A percentile compares a stretch with the other conserved stretches of the same genome.
phyloP scores from a whole-genome alignment of 2,797 vertebrate genomes.

The Oreonectes daqikongensis region DNA sequence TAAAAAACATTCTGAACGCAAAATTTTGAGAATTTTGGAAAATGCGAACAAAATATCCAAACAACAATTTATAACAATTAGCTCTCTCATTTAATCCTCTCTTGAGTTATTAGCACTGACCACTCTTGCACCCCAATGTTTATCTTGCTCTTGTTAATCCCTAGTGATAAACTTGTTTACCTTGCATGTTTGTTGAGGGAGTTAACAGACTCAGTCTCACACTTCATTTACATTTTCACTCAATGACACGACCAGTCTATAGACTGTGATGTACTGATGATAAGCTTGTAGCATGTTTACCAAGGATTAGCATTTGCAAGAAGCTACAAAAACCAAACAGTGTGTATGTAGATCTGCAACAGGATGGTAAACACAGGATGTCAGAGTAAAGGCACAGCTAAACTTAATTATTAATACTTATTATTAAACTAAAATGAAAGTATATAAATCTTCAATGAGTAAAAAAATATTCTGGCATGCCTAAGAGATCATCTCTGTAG shows the following conservation, averaged over 20 bases:
- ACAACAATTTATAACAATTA: no score
- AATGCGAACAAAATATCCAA: background rate
- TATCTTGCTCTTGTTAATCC: slow-evolving; percentile 69
- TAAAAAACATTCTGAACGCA: background rate
- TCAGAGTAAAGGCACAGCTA: background rate
- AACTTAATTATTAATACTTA: no score
- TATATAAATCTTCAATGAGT: background rate
- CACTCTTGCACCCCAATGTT: slow-evolving; percentile 53
- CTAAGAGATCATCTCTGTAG: background rate
- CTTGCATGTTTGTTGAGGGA: slow-evolving; percentile 71
- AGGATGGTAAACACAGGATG: background rate
- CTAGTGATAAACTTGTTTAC: slow-evolving; percentile 73
- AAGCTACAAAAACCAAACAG: slow-evolving; percentile 11
- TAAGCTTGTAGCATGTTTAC: slow-evolving; percentile 36
- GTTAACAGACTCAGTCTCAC: slow-evolving; percentile 63
- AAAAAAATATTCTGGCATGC: background rate
- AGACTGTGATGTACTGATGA: slow-evolving; percentile 20
- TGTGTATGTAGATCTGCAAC: background rate
- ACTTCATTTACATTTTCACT: slow-evolving; percentile 51
- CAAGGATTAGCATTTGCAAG: slow-evolving; percentile 2
- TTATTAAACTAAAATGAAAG: no score
- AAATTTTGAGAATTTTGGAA: background rate
- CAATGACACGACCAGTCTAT: slow-evolving; percentile 25
- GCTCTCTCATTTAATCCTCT: slow-evolving; percentile 38
- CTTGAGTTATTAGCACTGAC: slow-evolving; percentile 37